phyloP scores from a whole-genome alignment of 2,797 vertebrate species.

The Chelmon rostratus region DNA sequence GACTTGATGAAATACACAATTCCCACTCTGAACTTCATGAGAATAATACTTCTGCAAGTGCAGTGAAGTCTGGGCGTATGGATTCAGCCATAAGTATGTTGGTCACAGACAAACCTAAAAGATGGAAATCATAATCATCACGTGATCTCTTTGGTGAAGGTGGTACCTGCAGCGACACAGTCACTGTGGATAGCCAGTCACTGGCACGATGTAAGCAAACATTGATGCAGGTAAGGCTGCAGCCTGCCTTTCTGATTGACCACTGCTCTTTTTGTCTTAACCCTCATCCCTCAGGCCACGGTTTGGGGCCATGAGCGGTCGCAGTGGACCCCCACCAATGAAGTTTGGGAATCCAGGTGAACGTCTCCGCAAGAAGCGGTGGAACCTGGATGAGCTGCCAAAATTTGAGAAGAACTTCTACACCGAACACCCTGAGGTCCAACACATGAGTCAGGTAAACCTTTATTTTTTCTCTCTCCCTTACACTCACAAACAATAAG shows the following conservation, averaged over 20 bases:
- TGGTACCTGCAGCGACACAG: neutral
- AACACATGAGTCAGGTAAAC: constrained; percentile 88
- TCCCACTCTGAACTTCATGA: neutral
- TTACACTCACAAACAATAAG: neutral
- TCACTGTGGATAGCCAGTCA: neutral
- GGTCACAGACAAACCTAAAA: neutral
- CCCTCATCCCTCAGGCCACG: constrained; percentile 73
- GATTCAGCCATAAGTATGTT: neutral
- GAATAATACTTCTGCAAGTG: neutral
- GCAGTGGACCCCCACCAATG: constrained; percentile 89
- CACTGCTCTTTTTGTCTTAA: neutral
- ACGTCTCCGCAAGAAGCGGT: constrained; percentile 95
- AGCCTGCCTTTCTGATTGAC: neutral
- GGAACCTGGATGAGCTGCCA: constrained; percentile 95
- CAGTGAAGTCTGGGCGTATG: neutral
- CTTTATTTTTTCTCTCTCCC: neutral
- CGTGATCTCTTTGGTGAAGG: neutral
- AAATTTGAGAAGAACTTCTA: constrained; percentile 99
- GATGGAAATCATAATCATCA: neutral
- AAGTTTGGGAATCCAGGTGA: constrained; percentile 98
- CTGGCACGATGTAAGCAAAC: neutral
- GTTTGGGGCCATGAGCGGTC: constrained; percentile 84
- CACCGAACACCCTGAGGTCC: constrained; percentile 92
- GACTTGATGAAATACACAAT: neutral
- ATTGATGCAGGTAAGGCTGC: neutral